Base-by-base conservation (phyloP, 2,888 invertebrate genomes). In the Gymnosoma rotundatum region DNA sequence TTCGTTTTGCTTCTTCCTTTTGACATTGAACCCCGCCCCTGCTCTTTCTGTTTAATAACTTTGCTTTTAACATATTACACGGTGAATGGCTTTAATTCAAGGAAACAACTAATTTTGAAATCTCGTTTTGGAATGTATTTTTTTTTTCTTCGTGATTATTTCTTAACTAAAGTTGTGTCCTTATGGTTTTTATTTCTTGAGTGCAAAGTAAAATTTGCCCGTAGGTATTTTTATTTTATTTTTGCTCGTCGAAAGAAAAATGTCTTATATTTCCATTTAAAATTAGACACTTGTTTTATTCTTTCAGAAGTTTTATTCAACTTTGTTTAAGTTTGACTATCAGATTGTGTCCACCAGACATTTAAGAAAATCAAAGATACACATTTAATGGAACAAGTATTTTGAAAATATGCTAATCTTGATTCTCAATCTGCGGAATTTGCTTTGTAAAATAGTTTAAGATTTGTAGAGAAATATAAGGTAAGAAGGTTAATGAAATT, bases 71-170 rank as follows among this genome's bases (percentile, higher is more conserved):
- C 54, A 48, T n/a, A 8, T 42, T 12, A 42, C 42, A 56, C 52
- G 21, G 78, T 21, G 76, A 72, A 67, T 56, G 67, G 50, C 78
- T 70, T 70, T 60, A 81, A 67, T 70, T 75, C 82, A 76, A 75
- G 79, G 76, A 83, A 83, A 76, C 76, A 83, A 76, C 85, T 85
- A 85, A 85, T 83, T 85, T 85, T 48, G 58, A 76, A 69, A 72
- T 82, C 64, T 67, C 36, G n/a, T 72, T 25, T 14, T n/a, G 8
- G 50, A 52, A 18, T 9, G 2, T 18, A 7, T 20, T 64, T 42
- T 38, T 63, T 16, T 18, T 42, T 38, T 63, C 12, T 18, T 38
- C 38, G 36, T 61, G 52, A 60, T 73, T 78, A 75, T 52, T 70
- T 69, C 79, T 76, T 60, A 36, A n/a, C 12, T 82, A 20, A 63